Conservation (phyloP, 2,888 invertebrate genomes). For the Euplagia quadripunctaria region DNA sequence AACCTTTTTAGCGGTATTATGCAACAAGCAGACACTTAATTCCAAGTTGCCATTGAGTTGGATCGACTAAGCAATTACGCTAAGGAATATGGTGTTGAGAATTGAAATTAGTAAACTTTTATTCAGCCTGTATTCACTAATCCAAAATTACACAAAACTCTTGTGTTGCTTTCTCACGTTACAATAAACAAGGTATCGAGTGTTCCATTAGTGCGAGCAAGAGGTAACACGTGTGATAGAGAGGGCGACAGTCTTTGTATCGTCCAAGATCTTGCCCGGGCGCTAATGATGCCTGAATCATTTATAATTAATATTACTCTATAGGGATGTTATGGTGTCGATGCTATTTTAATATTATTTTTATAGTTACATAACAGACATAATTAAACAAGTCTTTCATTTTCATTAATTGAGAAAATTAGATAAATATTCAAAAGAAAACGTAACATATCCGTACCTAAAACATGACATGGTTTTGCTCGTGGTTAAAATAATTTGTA, state of each 20-base stretch:
- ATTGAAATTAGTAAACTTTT: background rate
- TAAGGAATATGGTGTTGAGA: no score
- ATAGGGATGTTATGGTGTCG: slow-evolving; percentile 47
- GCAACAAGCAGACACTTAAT: no score
- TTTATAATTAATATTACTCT: slow-evolving; percentile 61
- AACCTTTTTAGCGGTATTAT: no score
- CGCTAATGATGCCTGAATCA: slow-evolving; percentile 71
- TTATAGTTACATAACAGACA: background rate
- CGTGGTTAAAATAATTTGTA: no score
- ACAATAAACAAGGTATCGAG: slow-evolving; percentile 59
- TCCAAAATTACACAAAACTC: slow-evolving; percentile 47
- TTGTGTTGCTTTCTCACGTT: slow-evolving; percentile 58
- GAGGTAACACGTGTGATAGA: slow-evolving; percentile 44
- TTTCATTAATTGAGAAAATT: no score
- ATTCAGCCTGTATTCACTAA: slow-evolving; percentile 47
- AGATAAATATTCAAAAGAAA: no score
- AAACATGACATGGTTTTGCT: no score
- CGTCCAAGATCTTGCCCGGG: slow-evolving; percentile 52
- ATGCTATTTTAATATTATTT: slow-evolving; percentile 1
- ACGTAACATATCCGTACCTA: no score
- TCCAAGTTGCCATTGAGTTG: no score
- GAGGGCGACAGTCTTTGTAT: slow-evolving; percentile 50
- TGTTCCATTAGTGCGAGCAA: slow-evolving; percentile 38
- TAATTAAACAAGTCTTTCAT: no score
- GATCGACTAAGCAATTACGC: no score